Conservation (phyloP, 2,888 invertebrate species). For the Dicranocentrus wangi region DNA sequence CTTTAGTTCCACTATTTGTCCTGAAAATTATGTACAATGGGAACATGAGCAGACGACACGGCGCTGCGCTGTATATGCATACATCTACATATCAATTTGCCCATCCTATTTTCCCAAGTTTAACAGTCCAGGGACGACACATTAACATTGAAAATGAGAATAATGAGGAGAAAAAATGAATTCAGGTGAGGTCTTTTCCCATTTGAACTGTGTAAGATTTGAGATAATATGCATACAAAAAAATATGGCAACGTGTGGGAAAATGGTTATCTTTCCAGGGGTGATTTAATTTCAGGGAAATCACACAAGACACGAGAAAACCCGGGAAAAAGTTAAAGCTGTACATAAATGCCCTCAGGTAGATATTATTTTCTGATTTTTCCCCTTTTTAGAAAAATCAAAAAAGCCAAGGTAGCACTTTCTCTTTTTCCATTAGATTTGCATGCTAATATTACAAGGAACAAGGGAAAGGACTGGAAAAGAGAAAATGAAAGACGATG, state of each 20-base stretch:
- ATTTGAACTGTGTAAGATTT: not conserved
- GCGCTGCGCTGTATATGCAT: slow-evolving; percentile 1
- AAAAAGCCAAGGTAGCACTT: not conserved
- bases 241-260: no score
- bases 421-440: slow-evolving; percentile 19
- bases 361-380: not conserved
- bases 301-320: no score
- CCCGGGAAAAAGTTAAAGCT: no score
- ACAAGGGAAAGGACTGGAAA: slow-evolving; percentile 5
- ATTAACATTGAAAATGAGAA: slow-evolving; percentile 21
- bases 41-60: not conserved
- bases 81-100: slow-evolving; percentile 24
- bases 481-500: not conserved
- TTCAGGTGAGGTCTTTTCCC: not conserved
- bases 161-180: slow-evolving; percentile 3
- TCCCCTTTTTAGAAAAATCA: not conserved
- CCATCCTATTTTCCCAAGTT: slow-evolving; percentile 7
- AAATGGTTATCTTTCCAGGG: no score
- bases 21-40: slow-evolving; percentile 30
- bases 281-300: no score
- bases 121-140: not conserved
- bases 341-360: no score
- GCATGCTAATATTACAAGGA: slow-evolving; percentile 3
- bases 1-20: slow-evolving; percentile 24
- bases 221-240: no score